These are phyloP conservation scores for Keiferia lycopersicella DNA, from an alignment of 2,888 invertebrate genomes.

Conservation along the genomic window DNA sequence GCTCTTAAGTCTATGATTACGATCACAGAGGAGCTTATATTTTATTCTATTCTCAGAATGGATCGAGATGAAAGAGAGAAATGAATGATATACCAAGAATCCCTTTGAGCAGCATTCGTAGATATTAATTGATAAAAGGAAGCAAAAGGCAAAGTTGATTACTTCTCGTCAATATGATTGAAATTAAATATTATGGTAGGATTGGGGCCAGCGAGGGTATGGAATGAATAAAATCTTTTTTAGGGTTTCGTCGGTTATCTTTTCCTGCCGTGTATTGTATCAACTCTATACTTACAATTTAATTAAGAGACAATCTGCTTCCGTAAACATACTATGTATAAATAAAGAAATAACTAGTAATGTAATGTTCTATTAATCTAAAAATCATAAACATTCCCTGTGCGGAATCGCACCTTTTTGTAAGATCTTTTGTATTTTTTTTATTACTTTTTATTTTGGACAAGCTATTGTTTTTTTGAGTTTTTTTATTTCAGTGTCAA, in stretches of 20 bases:
- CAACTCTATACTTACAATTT: not conserved
- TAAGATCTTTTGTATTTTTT: too few relatives aligned
- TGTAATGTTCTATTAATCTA: too few relatives aligned
- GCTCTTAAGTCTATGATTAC: not conserved
- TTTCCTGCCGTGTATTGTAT: not conserved
- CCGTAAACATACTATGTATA: too few relatives aligned
- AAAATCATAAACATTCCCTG: too few relatives aligned
- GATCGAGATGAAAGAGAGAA: slow-evolving; percentile 2
- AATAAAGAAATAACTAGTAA: too few relatives aligned
- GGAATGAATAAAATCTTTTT: not conserved
- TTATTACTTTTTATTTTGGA: too few relatives aligned
- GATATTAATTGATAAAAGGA: slow-evolving; percentile 13
- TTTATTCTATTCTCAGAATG: not conserved
- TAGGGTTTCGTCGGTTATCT: not conserved
- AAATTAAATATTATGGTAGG: slow-evolving; percentile 5
- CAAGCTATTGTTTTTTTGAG: too few relatives aligned
- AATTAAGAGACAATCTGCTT: not conserved
- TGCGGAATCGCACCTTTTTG: too few relatives aligned
- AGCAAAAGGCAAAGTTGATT: slow-evolving; percentile 1
- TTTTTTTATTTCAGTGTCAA: too few relatives aligned
- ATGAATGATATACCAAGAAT: not conserved
- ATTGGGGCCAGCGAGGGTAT: not conserved
- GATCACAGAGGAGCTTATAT: not conserved
- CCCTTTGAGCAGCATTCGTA: not conserved
- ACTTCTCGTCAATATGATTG: slow-evolving; percentile 8